Base-by-base conservation (phyloP, 2,797 vertebrate genomes). In the Gobio occitaniae region DNA sequence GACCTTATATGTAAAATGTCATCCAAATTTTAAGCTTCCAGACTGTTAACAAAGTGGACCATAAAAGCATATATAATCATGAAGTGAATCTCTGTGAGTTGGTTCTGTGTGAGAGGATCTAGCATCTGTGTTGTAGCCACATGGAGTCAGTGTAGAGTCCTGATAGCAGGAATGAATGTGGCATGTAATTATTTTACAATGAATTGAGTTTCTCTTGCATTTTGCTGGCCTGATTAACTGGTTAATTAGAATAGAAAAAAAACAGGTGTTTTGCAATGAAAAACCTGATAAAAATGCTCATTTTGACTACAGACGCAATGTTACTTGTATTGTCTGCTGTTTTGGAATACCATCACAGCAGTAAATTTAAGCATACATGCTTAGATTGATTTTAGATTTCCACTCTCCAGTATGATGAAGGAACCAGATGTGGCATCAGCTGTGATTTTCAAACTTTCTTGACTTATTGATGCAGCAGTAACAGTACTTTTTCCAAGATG, bases 111-210 rank as follows among this genome's bases (percentile, higher is more conserved):
- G 11, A 47, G 50, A 36, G 50, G 63, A 59, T 50, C 54, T 68
- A 74, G 41, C 65, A 65, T 69, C 32, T 75, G 54, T 68, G 16
- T 44, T 81, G 48, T 66, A 75, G 68, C 88, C 88, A 89, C 88
- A 83, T 78, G 89, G 87, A 87, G 88, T 89, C 89, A 88, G 83
- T 88, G 68, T 89, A 75, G 89, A 89, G 88, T 83, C 50, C 80
- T 72, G 61, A 38, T 79, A 54, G 66, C 48, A 25, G 41, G 17
- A 19, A 71, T 25, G 38, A 41, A 63, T 47, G 47, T 47, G 52
- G 54, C 29, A 56, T 65, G 44, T 50, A 12, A 70, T 84, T 69
- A 78, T 84, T 84, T 59, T 17, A 68, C 63, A 83, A 44, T 76
- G 21, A 76, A 68, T 56, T 56, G 36, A 84, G 61, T 47, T 84